phyloP scores from a whole-genome alignment of 2,888 invertebrate genomes.

The Lymantria dispar region DNA sequence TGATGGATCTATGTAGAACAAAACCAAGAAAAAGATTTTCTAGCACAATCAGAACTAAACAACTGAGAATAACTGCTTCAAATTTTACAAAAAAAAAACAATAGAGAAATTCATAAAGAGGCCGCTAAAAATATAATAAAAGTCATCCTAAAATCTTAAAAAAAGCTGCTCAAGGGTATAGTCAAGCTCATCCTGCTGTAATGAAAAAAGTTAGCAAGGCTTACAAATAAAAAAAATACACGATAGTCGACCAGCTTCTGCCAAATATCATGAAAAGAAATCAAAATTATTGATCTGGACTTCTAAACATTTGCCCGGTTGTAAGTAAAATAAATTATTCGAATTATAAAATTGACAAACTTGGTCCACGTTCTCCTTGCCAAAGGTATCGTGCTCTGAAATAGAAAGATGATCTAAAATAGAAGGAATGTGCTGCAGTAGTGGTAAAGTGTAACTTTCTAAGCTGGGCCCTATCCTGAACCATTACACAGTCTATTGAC shows the following conservation, averaged over 20 bases:
- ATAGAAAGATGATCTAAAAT: background rate
- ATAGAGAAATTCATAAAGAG: no score
- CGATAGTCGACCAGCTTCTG: no score
- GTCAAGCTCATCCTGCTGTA: no score
- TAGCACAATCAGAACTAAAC: background rate
- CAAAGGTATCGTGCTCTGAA: background rate
- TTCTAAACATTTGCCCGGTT: background rate
- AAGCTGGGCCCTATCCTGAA: background rate
- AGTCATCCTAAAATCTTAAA: no score
- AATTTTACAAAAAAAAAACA: no score
- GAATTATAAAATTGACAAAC: background rate
- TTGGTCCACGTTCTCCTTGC: background rate
- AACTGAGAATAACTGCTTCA: no score
- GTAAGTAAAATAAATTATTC: background rate
- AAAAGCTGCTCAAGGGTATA: no score
- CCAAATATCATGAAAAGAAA: background rate
- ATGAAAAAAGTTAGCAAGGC: background rate
- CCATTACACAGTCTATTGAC: no score
- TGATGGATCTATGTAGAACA: background rate
- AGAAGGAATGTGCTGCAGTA: background rate
- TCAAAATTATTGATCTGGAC: slow-evolving; percentile 1
- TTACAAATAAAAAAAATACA: no score
- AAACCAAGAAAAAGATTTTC: background rate
- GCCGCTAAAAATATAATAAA: no score
- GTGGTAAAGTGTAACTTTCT: background rate